Evolutionary conservation across 2,113 vertebrate species (phyloP).

Genomic region (Aplodontia rufa): DNA sequence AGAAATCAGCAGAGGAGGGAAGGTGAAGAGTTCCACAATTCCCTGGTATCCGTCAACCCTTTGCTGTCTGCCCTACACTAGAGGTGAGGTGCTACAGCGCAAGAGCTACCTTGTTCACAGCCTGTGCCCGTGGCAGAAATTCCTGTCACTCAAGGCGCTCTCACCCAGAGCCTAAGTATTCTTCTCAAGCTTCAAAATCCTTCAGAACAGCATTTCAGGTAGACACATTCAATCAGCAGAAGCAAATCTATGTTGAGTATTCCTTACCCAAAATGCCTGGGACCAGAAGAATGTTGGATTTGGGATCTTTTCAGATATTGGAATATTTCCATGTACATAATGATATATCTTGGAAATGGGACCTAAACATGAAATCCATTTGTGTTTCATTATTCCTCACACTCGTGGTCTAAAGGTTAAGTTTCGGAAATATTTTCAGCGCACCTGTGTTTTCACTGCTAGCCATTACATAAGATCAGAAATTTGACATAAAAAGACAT

Average conservation of each 20-base stretch:
- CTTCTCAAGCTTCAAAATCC: neutral
- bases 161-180: neutral
- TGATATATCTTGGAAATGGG: neutral
- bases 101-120: neutral
- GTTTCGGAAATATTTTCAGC: neutral
- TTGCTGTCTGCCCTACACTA: neutral
- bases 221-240: neutral
- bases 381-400: neutral
- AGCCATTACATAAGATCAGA: neutral
- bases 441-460: neutral
- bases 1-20: neutral
- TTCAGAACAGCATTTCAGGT: neutral
- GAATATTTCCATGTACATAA: neutral
- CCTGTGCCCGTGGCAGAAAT: neutral
- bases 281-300: neutral
- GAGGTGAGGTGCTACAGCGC: neutral
- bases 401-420: neutral
- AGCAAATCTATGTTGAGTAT: neutral
- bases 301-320: neutral
- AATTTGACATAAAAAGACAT: too few relatives aligned
- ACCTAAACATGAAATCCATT: neutral
- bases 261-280: neutral
- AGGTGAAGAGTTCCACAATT: neutral
- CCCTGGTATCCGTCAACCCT: neutral
- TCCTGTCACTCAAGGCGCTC: neutral